A percentile compares a stretch with the other conserved stretches of the same genome.
These are phyloP conservation scores for Drosophila meridionalis DNA, from an alignment of 2,888 invertebrate species.

Conservation along the genomic window DNA sequence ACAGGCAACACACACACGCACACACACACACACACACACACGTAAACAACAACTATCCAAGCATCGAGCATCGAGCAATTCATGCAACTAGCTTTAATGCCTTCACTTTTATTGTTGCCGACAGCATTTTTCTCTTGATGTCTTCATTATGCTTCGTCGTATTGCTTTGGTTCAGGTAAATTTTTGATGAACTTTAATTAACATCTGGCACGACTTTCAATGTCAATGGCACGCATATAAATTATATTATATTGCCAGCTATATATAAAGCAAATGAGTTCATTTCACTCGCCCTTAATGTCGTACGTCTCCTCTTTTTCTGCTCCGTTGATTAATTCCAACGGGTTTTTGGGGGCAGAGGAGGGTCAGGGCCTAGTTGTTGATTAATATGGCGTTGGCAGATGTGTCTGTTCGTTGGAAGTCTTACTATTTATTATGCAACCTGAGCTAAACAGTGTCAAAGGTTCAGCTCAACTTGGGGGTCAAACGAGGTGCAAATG, in stretches of 20 bases:
- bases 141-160: slow-evolving; percentile 52
- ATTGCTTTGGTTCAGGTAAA: slow-evolving; percentile 36
- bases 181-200: slow-evolving; percentile 73
- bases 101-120: slow-evolving; percentile 67
- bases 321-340: slow-evolving; percentile 37
- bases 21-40: not conserved
- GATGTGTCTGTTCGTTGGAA: slow-evolving; percentile 19
- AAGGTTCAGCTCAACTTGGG: slow-evolving; percentile 3
- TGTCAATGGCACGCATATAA: slow-evolving; percentile 65
- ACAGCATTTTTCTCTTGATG: slow-evolving; percentile 53
- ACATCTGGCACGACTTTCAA: slow-evolving; percentile 74
- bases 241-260: slow-evolving; percentile 32
- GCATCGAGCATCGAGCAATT: not conserved
- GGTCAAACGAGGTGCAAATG: not conserved
- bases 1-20: not conserved
- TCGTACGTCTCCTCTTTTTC: slow-evolving; percentile 2
- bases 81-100: slow-evolving; percentile 50
- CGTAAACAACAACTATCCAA: not conserved
- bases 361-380: slow-evolving; percentile 6
- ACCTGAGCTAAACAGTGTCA: not conserved
- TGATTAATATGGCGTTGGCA: slow-evolving; percentile 54
- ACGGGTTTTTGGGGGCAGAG: not conserved
- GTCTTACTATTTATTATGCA: slow-evolving; percentile 20
- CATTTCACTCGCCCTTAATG: slow-evolving; percentile 57
- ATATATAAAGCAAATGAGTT: slow-evolving; percentile 53